A percentile compares a stretch with the other conserved stretches of the same genome.
Conservation (phyloP, 2,113 vertebrate genomes). For the Coptodon rendalli region DNA sequence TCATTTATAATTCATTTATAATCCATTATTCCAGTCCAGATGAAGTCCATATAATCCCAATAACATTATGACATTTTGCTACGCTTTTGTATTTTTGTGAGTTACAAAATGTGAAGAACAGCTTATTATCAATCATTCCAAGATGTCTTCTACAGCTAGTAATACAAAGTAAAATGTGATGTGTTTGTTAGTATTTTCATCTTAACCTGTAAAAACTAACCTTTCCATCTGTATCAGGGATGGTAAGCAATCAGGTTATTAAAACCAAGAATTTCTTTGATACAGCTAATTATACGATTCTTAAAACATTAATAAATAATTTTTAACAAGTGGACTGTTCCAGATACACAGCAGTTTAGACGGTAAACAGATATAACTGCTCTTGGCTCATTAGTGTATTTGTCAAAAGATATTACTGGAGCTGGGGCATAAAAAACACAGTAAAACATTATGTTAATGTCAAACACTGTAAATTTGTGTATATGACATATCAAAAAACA, state of each 20-base stretch:
- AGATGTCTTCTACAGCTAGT: not conserved
- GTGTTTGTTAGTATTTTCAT: not conserved
- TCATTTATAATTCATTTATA: no score
- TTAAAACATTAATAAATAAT: not conserved
- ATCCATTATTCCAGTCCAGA: not conserved
- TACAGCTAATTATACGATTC: not conserved
- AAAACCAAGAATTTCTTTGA: not conserved
- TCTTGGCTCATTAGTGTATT: not conserved
- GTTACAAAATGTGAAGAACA: not conserved
- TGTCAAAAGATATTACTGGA: not conserved
- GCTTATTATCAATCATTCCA: not conserved
- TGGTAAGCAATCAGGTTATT: not conserved
- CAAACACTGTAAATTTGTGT: not conserved
- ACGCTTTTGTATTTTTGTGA: not conserved
- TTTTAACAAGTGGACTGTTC: accelerated
- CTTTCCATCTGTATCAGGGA: not conserved
- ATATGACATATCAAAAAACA: not conserved
- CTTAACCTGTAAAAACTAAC: not conserved
- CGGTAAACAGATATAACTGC: not conserved
- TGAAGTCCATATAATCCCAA: not conserved
- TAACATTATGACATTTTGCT: not conserved
- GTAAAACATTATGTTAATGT: not conserved
- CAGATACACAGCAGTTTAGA: not conserved
- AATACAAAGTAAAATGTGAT: not conserved
- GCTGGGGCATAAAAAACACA: not conserved